Evolutionary conservation across 1,140 invertebrate genomes (phyloP).

Genomic region (Triops longicaudatus): DNA sequence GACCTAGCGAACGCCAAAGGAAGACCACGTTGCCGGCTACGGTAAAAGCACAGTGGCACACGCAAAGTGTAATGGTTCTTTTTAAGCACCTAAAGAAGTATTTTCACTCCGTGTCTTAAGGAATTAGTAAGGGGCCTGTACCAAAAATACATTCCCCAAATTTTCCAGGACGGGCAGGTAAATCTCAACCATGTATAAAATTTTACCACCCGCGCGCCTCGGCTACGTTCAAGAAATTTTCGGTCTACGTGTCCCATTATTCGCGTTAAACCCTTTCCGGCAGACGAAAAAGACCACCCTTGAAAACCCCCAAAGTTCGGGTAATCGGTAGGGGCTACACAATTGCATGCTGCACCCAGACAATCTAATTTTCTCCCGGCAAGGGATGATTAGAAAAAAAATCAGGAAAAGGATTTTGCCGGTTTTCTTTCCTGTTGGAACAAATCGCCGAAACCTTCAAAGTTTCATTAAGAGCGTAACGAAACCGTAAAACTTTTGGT

Average conservation of each 20-base stretch:
- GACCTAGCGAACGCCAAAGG: too few species aligned
- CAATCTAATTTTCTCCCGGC: not conserved
- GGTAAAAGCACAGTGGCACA: too few species aligned
- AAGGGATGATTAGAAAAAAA: not conserved
- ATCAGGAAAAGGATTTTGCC: not conserved
- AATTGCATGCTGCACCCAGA: not conserved
- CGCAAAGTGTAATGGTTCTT: too few species aligned
- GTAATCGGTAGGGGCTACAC: not conserved
- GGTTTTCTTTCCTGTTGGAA: not conserved
- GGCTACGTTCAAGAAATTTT: not conserved
- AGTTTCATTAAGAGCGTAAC: not conserved
- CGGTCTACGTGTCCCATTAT: not conserved
- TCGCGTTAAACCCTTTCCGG: not conserved
- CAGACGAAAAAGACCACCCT: constrained; percentile 2
- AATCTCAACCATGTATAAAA: not conserved
- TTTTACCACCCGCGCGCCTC: not conserved
- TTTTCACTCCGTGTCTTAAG: not conserved
- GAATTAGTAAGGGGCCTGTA: not conserved
- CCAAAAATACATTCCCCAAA: not conserved
- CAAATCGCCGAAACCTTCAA: not conserved
- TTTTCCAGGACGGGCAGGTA: not conserved
- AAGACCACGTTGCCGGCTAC: too few species aligned
- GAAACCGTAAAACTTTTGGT: not conserved
- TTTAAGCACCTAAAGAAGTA: not conserved
- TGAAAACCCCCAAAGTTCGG: not conserved